Base-by-base conservation (phyloP, 1,140 invertebrate species). In the Pogonognathellus flavescens region DNA sequence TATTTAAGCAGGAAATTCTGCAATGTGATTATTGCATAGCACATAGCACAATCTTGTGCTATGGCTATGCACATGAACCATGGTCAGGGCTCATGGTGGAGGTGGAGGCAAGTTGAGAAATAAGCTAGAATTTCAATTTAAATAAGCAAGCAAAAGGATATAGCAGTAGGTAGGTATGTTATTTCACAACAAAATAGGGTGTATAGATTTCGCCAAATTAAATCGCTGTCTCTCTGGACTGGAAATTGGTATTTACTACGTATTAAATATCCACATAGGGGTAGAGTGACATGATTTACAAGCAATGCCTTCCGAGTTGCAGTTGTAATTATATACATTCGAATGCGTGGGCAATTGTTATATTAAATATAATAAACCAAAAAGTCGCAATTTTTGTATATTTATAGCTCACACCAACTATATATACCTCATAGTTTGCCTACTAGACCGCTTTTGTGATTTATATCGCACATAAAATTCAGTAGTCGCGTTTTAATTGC, bases 221-320 rank as follows among this genome's bases (percentile, higher is more conserved):
- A 76, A 76, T 25, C 49, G 41, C 41, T 49, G 70, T n/a, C n/a
- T 76, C n/a, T 13, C 25, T 76, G 70, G 41, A 76, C 41, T 50
- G 31, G 70, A 76, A 76, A 76, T 76, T 76, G 70, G 41, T 49
- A 50, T 76, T 76, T 76, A 14, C n/a, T 50, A 49, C 49, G 31
- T 76, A 76, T 76, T 31, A 76, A 31, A 31, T 14, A 76, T 41
- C 31, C 31, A 41, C 2, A 41, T 41, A 76, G 25, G 41, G n/a
- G 25, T 25, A 25, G 22, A 66, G 14, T 66, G 62, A 66, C 62
- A 66, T 76, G 25, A 76, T 76, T 76, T n/a, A 76, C 70, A 76
- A 76, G 49, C 49, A 18, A 4, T 49, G 41, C 70, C 70, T 76
- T 76, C 31, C 70, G 3, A 57, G 2, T 1, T 14, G n/a, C 11